Conservation (phyloP, 1,140 invertebrate genomes). For the Bombus picipes region DNA sequence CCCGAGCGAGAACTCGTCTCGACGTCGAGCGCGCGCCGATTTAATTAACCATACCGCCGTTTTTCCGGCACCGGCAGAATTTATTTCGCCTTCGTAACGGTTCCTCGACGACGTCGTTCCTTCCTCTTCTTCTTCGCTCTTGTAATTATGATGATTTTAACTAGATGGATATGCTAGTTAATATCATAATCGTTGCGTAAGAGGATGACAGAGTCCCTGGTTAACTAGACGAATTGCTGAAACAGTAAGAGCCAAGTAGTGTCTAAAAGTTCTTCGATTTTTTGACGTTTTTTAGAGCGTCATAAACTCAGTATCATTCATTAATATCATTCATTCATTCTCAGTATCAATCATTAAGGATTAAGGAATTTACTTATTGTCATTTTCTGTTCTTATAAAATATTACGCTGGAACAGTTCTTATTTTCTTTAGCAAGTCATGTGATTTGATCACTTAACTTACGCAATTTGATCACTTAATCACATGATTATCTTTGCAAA, state of each 20-base stretch:
- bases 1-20: neutral
- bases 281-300: no score
- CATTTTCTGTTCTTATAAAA: neutral
- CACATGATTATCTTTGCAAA: neutral
- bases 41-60: constrained; percentile 27
- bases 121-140: neutral
- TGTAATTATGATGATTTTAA: constrained; percentile 28
- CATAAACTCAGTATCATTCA: no score
- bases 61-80: constrained; percentile 37
- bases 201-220: neutral
- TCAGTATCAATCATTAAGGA: neutral
- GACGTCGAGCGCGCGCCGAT: neutral
- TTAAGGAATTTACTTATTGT: neutral
- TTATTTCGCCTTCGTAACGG: constrained; percentile 30
- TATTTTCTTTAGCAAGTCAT: neutral
- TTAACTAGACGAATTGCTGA: no score
- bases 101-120: neutral
- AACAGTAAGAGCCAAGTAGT: no score
- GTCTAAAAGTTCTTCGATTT: no score
- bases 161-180: neutral
- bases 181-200: neutral
- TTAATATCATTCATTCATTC: no score
- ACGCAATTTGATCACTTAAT: neutral
- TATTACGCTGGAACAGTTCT: neutral
- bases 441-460: neutral